A percentile compares a stretch with the other conserved stretches of the same genome.
These are phyloP conservation scores for Pharmacophagus antenor DNA, from an alignment of 2,888 invertebrate species.

Conservation along the genomic window DNA sequence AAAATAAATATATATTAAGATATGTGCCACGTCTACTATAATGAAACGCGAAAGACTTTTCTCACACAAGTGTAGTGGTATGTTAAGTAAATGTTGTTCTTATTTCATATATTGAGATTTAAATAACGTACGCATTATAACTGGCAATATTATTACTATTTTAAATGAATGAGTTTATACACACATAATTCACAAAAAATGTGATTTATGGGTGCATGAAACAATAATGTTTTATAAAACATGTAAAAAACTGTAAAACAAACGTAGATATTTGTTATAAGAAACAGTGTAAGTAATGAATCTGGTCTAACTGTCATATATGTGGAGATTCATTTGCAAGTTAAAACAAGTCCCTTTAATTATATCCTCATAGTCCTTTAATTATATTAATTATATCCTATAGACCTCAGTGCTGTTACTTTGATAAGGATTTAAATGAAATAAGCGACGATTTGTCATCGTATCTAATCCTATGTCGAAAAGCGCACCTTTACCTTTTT, in stretches of 20 bases:
- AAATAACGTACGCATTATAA: too few relatives aligned
- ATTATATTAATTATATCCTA: not conserved
- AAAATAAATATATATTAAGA: too few relatives aligned
- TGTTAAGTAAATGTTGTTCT: too few relatives aligned
- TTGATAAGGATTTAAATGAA: constrained; percentile 1
- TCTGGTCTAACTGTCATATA: not conserved
- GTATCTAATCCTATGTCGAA: not conserved
- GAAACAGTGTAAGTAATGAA: not conserved
- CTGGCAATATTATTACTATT: too few relatives aligned
- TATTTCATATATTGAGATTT: too few relatives aligned
- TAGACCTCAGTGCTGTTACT: not conserved
- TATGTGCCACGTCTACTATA: too few relatives aligned
- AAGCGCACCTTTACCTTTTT: not conserved
- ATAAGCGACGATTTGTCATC: not conserved
- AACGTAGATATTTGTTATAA: not conserved
- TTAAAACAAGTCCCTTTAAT: constrained; percentile 12
- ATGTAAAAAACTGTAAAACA: not conserved
- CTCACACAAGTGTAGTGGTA: too few relatives aligned
- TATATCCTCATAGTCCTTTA: not conserved
- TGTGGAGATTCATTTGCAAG: constrained; percentile 5
- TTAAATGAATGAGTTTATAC: too few relatives aligned
- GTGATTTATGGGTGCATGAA: too few relatives aligned
- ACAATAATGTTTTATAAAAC: not conserved
- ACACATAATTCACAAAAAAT: too few relatives aligned
- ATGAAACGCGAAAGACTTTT: too few relatives aligned